Conservation (phyloP, 2,113 vertebrate species). For the Geothlypis trichas region DNA sequence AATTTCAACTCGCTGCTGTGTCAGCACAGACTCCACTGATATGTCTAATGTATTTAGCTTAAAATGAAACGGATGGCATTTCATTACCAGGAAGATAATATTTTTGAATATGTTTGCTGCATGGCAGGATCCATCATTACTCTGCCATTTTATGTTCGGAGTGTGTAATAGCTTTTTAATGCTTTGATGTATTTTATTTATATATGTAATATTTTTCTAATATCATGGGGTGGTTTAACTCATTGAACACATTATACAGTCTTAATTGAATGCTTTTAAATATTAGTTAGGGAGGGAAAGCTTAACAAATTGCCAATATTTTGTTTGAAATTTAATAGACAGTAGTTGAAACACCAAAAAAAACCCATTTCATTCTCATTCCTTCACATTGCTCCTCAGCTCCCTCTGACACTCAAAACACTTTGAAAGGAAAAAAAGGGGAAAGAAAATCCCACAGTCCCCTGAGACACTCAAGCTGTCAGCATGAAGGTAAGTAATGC, state of each 20-base stretch:
- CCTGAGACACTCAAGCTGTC: conserved; percentile 72
- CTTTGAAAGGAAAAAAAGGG: conserved; percentile 57
- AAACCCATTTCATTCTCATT: conserved; percentile 40
- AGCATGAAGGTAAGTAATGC: conserved; percentile 71
- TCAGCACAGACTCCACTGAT: conserved; percentile 88
- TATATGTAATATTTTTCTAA: conserved; percentile 83
- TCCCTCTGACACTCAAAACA: conserved; percentile 64
- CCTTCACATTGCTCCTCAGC: conserved; percentile 28
- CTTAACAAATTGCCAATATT: conserved; percentile 72
- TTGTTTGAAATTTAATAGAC: conserved; percentile 65
- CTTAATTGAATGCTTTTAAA: conserved; percentile 80
- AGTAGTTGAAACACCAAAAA: conserved; percentile 40
- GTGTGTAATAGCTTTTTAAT: conserved; percentile 86
- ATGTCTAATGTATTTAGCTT: conserved; percentile 89
- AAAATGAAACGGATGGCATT: conserved; percentile 89
- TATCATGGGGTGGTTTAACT: conserved; percentile 73
- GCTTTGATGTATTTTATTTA: conserved; percentile 84
- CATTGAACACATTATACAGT: conserved; percentile 74
- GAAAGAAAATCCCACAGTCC: conserved; percentile 64
- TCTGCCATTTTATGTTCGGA: conserved; percentile 83
- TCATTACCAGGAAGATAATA: conserved; percentile 89
- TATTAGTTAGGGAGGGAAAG: conserved; percentile 65
- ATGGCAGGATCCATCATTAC: conserved; percentile 83
- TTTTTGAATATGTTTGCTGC: conserved; percentile 91
- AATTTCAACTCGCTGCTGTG: conserved; percentile 89